phyloP scores from a whole-genome alignment of 2,113 vertebrate species.

The Lophura nycthemera region DNA sequence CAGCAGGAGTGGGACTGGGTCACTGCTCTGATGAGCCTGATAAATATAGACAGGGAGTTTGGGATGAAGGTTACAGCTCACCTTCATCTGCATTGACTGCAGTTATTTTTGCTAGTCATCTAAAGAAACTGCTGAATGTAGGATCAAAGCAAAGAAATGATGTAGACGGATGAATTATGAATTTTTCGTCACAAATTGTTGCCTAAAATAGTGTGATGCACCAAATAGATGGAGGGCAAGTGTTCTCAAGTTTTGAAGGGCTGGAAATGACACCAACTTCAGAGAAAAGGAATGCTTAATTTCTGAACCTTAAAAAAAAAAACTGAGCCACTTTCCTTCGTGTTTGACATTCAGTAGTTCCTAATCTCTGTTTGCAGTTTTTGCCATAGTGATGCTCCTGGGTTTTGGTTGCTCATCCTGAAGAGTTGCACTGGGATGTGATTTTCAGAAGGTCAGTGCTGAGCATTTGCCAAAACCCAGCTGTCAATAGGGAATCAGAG shows the following conservation, averaged over 20 bases:
- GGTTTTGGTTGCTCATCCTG: background rate
- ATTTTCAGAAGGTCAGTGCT: background rate
- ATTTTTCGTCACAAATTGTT: conserved; percentile 31
- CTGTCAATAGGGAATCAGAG: background rate
- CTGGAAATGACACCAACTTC: background rate
- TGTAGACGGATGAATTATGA: conserved; percentile 42
- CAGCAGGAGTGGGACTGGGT: background rate
- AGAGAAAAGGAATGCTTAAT: background rate
- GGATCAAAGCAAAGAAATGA: conserved; percentile 37
- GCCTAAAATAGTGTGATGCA: conserved; percentile 5
- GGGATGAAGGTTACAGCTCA: background rate
- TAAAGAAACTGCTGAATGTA: conserved; percentile 15
- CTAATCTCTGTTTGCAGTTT: background rate
- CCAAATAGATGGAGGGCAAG: conserved; percentile 24
- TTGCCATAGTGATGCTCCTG: background rate
- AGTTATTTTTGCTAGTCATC: conserved; percentile 48
- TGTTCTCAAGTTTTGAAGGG: background rate
- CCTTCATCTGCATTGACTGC: background rate
- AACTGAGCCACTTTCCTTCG: background rate
- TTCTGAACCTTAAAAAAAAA: background rate
- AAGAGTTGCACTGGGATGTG: background rate
- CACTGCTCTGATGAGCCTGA: background rate
- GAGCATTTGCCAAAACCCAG: background rate
- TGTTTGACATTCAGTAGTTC: background rate
- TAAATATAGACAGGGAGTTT: background rate